phyloP scores from a whole-genome alignment of 2,888 invertebrate genomes.

The Malachius bipustulatus region DNA sequence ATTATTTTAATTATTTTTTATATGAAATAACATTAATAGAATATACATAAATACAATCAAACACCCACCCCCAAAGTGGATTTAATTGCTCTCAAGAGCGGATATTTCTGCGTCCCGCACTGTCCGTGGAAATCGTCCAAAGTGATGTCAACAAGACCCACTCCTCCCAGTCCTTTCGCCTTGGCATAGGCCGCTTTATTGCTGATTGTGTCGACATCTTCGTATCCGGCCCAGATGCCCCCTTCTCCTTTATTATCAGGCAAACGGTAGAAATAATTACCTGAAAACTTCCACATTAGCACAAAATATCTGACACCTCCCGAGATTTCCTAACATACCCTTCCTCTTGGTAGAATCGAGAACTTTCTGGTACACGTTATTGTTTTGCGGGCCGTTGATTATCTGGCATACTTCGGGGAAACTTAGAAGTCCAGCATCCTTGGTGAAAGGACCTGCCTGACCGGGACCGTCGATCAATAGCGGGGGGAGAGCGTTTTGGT shows the following conservation, averaged over 20 bases:
- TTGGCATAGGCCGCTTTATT: conserved; percentile 61
- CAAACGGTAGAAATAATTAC: conserved; percentile 64
- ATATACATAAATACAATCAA: too few relatives aligned
- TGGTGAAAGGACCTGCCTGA: conserved; percentile 56
- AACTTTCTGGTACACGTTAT: conserved; percentile 45
- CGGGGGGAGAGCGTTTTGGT: conserved; percentile 63
- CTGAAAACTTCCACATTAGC: conserved; percentile 28
- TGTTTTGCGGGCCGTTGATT: conserved; percentile 48
- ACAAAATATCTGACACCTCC: conserved; percentile 19
- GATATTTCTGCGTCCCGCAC: conserved; percentile 64
- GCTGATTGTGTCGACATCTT: conserved; percentile 65
- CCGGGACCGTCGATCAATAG: conserved; percentile 54
- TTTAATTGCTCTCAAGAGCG: conserved; percentile 54
- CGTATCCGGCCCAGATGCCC: conserved; percentile 71
- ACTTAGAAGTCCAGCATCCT: conserved; percentile 54
- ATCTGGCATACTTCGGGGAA: conserved; percentile 68
- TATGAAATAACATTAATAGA: too few relatives aligned
- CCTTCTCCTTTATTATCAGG: conserved; percentile 49
- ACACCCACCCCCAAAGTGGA: too few relatives aligned
- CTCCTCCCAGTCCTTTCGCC: conserved; percentile 61
- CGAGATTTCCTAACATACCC: too few relatives aligned
- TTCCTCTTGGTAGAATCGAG: conserved; percentile 67
- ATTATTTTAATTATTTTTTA: too few relatives aligned
- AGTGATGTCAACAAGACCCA: conserved; percentile 61
- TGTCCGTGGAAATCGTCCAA: conserved; percentile 68